Evolutionary conservation across 2,888 invertebrate species (phyloP).

Genomic region (Archips crataeganus): DNA sequence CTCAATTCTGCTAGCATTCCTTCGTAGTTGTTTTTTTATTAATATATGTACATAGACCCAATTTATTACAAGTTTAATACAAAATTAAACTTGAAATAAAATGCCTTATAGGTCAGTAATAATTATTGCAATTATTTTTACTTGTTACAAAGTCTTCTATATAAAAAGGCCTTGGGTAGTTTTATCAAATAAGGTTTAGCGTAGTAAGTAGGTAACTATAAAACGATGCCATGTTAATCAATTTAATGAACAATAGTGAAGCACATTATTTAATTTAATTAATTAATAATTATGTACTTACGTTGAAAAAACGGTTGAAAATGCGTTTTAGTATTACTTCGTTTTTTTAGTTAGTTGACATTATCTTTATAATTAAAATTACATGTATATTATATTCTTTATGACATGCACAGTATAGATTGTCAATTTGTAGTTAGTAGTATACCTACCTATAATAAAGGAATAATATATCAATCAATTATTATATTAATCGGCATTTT

Average conservation of each 20-base stretch:
- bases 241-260: slow-evolving; percentile 54
- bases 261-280: slow-evolving; percentile 51
- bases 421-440: slow-evolving; percentile 56
- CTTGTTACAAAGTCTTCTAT: slow-evolving; percentile 55
- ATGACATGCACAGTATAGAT: slow-evolving; percentile 51
- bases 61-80: slow-evolving; percentile 25
- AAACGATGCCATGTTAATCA: slow-evolving; percentile 74
- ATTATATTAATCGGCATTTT: slow-evolving; percentile 32
- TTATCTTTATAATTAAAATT: slow-evolving; percentile 34
- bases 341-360: slow-evolving; percentile 54
- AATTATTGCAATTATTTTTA: slow-evolving; percentile 25
- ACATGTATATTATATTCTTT: slow-evolving; percentile 30
- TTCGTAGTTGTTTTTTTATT: slow-evolving; percentile 47
- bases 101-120: slow-evolving; percentile 44
- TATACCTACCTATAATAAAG: slow-evolving; percentile 29
- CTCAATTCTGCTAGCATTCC: slow-evolving; percentile 73
- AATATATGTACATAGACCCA: slow-evolving; percentile 41
- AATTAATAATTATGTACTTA: slow-evolving; percentile 46
- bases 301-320: slow-evolving; percentile 63
- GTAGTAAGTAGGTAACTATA: slow-evolving; percentile 36
- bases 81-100: slow-evolving; percentile 25
- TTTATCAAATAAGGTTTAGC: slow-evolving; percentile 54
- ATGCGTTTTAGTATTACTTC: slow-evolving; percentile 84
- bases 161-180: slow-evolving; percentile 69
- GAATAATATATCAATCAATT: slow-evolving; percentile 25